Evolutionary conservation across 2,888 invertebrate species (phyloP), one percentile per base, ranked within the genome.

Genomic region (Hylaea fasciaria): DNA sequence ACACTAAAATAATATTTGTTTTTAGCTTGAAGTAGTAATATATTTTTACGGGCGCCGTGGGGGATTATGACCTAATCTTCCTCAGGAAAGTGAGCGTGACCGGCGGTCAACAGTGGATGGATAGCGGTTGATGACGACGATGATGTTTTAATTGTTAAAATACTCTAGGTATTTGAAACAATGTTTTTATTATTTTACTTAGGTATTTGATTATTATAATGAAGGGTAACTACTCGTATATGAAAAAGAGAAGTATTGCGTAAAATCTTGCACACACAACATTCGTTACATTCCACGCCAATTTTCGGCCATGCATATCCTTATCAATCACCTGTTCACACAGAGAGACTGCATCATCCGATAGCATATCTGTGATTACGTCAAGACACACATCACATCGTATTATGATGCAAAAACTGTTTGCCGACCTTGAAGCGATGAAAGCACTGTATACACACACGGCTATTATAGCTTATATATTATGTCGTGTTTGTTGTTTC

Each of bases 321-420:
- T 22, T 22, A 55, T 17, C 28, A 8, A 59, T 59, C 53, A 54
- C 10, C 43, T 45, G 37, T 46, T 32, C 47, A 50, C 5, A 51
- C 51, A 56, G 47, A 28, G 29, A 41, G n/a, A 32, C 46, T 61
- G 61, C 61, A 61, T 56, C 47, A 50, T 43, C 17, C 32, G 59
- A 55, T 61, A 61, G 29, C 50, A 41, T 39, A 40, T 58, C 53
- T n/a, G 16, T 4, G 2, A 12, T 61, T 51, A 61, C 61, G 61
- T 61, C 47, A 56, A 10, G 16, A 13, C 56, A 52, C 52, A 48
- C 47, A 56, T 13, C 46, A 53, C 41, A 37, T 53, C 16, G 12
- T 47, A 55, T 61, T 61, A 52, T 61, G 52, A 61, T 61, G 61
- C 52, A 51, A 61, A 61, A 56, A 47, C 39, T 48, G 53, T 56